These are phyloP conservation scores for Micromussa lordhowensis DNA, from an alignment of 92 coral and sea anemone species.

Conservation along the genomic window DNA sequence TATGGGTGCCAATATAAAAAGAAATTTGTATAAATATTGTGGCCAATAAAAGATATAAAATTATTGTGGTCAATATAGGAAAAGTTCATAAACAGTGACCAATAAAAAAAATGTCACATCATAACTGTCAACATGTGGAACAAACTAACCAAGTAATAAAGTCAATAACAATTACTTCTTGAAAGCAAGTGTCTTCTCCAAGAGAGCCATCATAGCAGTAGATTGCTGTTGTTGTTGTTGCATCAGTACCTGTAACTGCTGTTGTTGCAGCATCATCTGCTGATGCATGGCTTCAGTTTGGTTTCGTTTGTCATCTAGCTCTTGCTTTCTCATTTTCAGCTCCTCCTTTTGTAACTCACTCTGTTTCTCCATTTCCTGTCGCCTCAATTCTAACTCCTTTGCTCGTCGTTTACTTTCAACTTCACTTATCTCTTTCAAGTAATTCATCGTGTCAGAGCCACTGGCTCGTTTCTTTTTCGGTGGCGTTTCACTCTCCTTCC, in stretches of 20 bases:
- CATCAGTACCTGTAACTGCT: slow-evolving; percentile 45
- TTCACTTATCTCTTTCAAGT: slow-evolving; percentile 60
- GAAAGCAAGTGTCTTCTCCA: slow-evolving; percentile 27
- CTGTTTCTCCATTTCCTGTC: slow-evolving; percentile 45
- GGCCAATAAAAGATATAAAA: slow-evolving; percentile 1
- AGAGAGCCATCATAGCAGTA: slow-evolving; percentile 30
- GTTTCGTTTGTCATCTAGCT: slow-evolving; percentile 31
- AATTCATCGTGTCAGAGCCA: slow-evolving; percentile 55
- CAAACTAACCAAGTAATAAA: slow-evolving; percentile 15
- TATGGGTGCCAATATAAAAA: slow-evolving; percentile 3
- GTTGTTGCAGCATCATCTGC: slow-evolving; percentile 56
- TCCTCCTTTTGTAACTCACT: slow-evolving; percentile 48
- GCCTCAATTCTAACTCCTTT: slow-evolving; percentile 49
- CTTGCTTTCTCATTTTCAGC: slow-evolving; percentile 34
- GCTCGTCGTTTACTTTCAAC: slow-evolving; percentile 35
- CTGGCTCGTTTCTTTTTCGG: slow-evolving; percentile 53
- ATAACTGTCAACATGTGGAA: slow-evolving; percentile 33
- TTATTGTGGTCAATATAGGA: slow-evolving; percentile 9
- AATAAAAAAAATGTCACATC: slow-evolving; percentile 1
- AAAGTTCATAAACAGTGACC: slow-evolving; percentile 13
- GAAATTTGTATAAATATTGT: background rate
- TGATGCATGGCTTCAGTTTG: slow-evolving; percentile 53
- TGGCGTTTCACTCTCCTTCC: slow-evolving; percentile 47
- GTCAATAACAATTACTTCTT: too few species aligned
- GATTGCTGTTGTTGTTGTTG: slow-evolving; percentile 54